Percentiles rank a stretch among this genome's conserved stretches.
Conservation (phyloP, 2,888 invertebrate genomes). For the Drosophila infuscata region DNA sequence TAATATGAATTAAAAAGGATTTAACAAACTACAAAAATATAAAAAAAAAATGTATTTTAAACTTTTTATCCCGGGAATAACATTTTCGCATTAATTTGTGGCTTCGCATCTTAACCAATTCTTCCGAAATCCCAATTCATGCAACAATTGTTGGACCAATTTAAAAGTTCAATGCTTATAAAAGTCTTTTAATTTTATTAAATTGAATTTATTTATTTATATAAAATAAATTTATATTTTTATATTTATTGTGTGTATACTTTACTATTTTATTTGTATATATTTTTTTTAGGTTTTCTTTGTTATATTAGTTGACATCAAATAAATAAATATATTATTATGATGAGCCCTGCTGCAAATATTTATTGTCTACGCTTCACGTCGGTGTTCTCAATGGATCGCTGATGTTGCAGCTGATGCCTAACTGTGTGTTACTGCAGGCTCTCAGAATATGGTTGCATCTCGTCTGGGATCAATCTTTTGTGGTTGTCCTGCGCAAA, state of each 20-base stretch:
- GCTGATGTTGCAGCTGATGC: not conserved
- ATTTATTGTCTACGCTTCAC: not conserved
- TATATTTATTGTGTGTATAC: not conserved
- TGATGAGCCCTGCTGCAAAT: not conserved
- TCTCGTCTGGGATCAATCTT: not conserved
- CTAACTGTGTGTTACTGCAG: not conserved
- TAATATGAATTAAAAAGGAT: not conserved
- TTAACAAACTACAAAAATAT: not conserved
- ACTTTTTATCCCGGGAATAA: not conserved
- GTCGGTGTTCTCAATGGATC: not conserved
- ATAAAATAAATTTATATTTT: not conserved
- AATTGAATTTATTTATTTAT: not conserved
- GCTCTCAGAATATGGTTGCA: not conserved
- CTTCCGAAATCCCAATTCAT: too few species aligned
- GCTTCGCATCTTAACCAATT: not conserved
- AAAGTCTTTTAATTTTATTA: not conserved
- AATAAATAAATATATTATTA: not conserved
- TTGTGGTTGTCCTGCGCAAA: not conserved
- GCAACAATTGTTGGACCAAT: not conserved
- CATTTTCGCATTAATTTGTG: not conserved
- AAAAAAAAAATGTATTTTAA: too few species aligned
- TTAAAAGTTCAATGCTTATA: not conserved
- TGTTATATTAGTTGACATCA: not conserved
- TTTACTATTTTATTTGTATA: not conserved
- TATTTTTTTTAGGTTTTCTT: not conserved